phyloP scores from a whole-genome alignment of 2,888 invertebrate species.

The Andrena haemorrhoa region DNA sequence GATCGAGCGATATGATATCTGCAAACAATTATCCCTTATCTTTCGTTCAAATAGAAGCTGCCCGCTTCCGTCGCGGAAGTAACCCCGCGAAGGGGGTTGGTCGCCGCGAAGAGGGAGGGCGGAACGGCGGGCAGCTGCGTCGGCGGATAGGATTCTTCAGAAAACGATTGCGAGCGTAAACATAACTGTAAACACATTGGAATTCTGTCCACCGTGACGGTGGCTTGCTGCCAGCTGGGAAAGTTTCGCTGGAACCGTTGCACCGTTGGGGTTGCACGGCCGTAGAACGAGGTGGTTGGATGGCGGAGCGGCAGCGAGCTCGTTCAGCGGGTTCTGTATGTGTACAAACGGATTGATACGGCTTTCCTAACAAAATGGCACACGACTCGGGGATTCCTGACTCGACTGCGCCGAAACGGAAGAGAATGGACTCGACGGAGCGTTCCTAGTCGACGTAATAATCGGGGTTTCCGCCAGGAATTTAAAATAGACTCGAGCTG shows the following conservation, averaged over 20 bases:
- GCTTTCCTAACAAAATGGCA: slow-evolving; percentile 61
- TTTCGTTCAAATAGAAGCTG: not conserved
- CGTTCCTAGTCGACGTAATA: slow-evolving; percentile 47
- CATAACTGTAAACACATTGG: slow-evolving; percentile 78
- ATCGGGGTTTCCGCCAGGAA: slow-evolving; percentile 58
- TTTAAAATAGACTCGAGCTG: slow-evolving; percentile 36
- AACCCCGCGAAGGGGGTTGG: not conserved
- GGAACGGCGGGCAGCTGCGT: slow-evolving; percentile 5
- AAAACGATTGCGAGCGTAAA: slow-evolving; percentile 72
- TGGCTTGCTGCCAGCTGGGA: slow-evolving; percentile 75
- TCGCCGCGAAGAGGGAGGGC: not conserved
- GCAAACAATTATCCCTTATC: slow-evolving; percentile 18
- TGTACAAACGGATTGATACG: slow-evolving; percentile 66
- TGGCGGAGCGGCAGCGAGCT: not conserved
- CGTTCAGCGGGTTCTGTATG: slow-evolving; percentile 41
- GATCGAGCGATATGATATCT: not conserved
- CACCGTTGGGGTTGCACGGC: slow-evolving; percentile 41
- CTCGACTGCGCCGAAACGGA: slow-evolving; percentile 34
- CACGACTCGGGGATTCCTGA: slow-evolving; percentile 52
- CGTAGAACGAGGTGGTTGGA: not conserved
- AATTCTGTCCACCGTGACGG: slow-evolving; percentile 74
- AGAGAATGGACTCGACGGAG: slow-evolving; percentile 45
- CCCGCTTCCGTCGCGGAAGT: not conserved
- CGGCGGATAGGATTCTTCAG: slow-evolving; percentile 55
- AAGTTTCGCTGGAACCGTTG: slow-evolving; percentile 69